Conservation (phyloP, 2,888 invertebrate genomes). For the Synergus umbraculus region DNA sequence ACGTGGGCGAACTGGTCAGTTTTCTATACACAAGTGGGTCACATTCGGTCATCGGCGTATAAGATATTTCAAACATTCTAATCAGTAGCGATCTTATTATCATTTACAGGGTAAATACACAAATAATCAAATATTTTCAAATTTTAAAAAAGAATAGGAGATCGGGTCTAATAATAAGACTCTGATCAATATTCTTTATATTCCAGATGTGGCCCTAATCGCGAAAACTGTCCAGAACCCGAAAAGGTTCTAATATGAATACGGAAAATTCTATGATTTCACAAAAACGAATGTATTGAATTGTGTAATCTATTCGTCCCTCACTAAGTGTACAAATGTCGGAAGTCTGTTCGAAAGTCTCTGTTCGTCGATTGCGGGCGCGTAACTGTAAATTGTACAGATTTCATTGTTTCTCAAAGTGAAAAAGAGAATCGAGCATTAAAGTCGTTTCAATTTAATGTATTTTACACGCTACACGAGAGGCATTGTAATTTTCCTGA, state of each 20-base stretch:
- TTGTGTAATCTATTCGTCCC: slow-evolving; percentile 7
- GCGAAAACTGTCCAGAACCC: too few species aligned
- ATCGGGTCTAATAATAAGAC: too few species aligned
- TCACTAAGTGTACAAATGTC: slow-evolving; percentile 31
- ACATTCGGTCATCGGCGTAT: slow-evolving; percentile 66
- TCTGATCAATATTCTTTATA: neutral
- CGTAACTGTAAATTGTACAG: slow-evolving; percentile 32
- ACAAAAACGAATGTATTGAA: neutral
- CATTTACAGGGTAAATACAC: neutral
- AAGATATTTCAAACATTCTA: slow-evolving; percentile 42
- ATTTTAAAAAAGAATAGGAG: too few species aligned
- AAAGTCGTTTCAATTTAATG: slow-evolving; percentile 19
- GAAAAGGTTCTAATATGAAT: neutral
- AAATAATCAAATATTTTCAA: neutral
- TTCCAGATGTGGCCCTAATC: neutral
- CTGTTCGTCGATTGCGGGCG: slow-evolving; percentile 30
- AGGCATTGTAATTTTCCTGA: neutral
- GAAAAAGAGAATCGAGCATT: slow-evolving; percentile 21
- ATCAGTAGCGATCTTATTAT: neutral
- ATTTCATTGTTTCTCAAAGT: slow-evolving; percentile 38
- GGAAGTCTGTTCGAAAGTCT: slow-evolving; percentile 37
- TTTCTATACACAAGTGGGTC: slow-evolving; percentile 69
- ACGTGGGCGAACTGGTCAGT: slow-evolving; percentile 75
- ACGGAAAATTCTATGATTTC: neutral
- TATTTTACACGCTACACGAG: neutral